Conservation (phyloP, 2,888 invertebrate genomes). For the Tethea ocularis region DNA sequence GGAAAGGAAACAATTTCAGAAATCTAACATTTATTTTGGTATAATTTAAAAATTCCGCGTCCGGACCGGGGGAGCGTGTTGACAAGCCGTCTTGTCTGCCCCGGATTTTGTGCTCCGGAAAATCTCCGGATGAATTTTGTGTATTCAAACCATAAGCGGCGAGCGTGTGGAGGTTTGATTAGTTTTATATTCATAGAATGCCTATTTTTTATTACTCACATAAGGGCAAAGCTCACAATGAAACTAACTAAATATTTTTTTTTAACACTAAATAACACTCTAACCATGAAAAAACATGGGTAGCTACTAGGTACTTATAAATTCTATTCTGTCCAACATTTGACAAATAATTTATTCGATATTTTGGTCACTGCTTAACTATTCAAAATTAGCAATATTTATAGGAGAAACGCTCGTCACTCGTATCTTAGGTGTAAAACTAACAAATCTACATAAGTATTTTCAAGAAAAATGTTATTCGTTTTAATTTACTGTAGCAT, state of each 20-base stretch:
- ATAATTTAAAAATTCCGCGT: slow-evolving; percentile 45
- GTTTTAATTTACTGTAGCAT: slow-evolving; percentile 24
- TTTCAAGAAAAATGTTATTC: neutral
- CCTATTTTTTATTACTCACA: neutral
- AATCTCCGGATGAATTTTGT: slow-evolving; percentile 22
- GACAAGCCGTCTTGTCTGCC: slow-evolving; percentile 37
- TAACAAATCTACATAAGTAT: slow-evolving; percentile 5
- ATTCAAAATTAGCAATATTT: neutral
- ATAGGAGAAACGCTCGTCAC: neutral
- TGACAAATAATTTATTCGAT: too few species aligned
- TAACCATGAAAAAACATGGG: too few species aligned
- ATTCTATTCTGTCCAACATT: too few species aligned
- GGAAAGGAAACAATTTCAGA: slow-evolving; percentile 36
- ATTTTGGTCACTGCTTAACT: too few species aligned
- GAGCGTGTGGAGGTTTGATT: slow-evolving; percentile 1
- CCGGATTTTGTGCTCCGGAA: slow-evolving; percentile 35
- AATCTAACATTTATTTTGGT: slow-evolving; percentile 41
- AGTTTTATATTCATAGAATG: neutral
- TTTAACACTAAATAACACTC: too few species aligned
- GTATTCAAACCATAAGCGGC: slow-evolving; percentile 14
- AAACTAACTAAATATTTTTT: neutral
- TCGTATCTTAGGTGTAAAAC: neutral
- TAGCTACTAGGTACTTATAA: too few species aligned
- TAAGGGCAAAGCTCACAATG: neutral
- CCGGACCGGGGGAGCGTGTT: slow-evolving; percentile 30